Evolutionary conservation across 1,140 invertebrate genomes (phyloP), one percentile per base, ranked within the genome.

Genomic region (Pteromalus puparum): DNA sequence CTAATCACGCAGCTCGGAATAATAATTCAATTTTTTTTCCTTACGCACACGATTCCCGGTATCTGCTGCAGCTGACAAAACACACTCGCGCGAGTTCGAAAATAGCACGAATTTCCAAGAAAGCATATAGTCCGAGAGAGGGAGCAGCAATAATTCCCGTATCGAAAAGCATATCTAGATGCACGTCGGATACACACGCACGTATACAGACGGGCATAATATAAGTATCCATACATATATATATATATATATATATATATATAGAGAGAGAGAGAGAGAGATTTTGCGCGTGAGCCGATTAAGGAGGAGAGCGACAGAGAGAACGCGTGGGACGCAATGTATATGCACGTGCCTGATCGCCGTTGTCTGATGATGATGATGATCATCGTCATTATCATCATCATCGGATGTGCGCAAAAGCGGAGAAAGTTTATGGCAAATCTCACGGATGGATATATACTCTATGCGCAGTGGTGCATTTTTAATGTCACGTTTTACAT

Each of bases 401-500:
- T 61, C 13, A 74, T 74, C 72, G 72, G 72, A 74, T 74, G 34
- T 38, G 34, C 72, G 26, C 53, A 61, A 61, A 61, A 61, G 72
- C 34, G 72, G 34, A 42, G 30, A 74, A 74, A 74, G 72, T 74
- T 74, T 74, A 18, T 53, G 18, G 72, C 34, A 38, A n/a, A 42
- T 42, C 34, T 74, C 34, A 3, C 10, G 34, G 15, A 9, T 38
- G 28, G 34, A 74, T 74, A n/a, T 61, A n/a, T n/a, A n/a, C 53
- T 34, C 3, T 34, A 34, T 34, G 9, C 38, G 38, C 38, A 10
- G 72, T 42, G 34, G 10, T 34, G 30, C 30, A 74, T 74, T 74
- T 74, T 74, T 74, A 74, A 30, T 42, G 34, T 74, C 72, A 74
- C 72, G 72, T 74, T 74, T 74, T 74, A 74, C 34, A 42, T 74